A percentile compares a stretch with the other conserved stretches of the same genome.
phyloP scores from a whole-genome alignment of 2,113 vertebrate species.

The Pitta sordida region DNA sequence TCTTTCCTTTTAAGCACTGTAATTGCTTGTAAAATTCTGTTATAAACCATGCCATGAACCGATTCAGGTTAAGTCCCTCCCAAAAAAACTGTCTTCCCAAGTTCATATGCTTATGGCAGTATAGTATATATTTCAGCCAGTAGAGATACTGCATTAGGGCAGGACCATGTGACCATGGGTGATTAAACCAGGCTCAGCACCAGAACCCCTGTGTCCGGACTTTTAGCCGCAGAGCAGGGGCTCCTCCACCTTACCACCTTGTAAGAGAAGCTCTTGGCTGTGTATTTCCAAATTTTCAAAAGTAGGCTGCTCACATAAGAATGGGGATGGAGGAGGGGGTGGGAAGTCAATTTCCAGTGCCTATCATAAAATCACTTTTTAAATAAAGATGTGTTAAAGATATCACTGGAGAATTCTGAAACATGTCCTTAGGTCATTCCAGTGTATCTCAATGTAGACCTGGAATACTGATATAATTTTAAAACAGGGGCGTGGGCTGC shows the following conservation, averaged over 20 bases:
- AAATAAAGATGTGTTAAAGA: neutral
- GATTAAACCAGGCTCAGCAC: neutral
- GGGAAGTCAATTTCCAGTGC: neutral
- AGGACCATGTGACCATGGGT: neutral
- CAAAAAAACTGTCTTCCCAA: neutral
- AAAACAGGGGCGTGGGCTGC: neutral
- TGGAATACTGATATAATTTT: neutral
- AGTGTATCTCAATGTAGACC: neutral
- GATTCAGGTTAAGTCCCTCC: neutral
- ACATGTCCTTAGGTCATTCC: neutral
- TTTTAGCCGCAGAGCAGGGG: neutral
- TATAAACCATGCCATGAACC: neutral
- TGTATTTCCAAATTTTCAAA: neutral
- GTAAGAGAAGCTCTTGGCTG: neutral
- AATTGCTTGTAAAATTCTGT: neutral
- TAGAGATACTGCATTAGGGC: neutral
- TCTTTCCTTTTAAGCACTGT: neutral
- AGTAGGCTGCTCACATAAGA: neutral
- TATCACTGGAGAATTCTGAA: neutral
- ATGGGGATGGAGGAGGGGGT: no score
- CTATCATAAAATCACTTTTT: neutral
- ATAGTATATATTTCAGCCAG: neutral
- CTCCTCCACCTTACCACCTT: neutral
- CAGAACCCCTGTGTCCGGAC: neutral
- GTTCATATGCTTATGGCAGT: neutral